phyloP scores from a whole-genome alignment of 2,888 invertebrate genomes.

The Emmelina monodactyla region DNA sequence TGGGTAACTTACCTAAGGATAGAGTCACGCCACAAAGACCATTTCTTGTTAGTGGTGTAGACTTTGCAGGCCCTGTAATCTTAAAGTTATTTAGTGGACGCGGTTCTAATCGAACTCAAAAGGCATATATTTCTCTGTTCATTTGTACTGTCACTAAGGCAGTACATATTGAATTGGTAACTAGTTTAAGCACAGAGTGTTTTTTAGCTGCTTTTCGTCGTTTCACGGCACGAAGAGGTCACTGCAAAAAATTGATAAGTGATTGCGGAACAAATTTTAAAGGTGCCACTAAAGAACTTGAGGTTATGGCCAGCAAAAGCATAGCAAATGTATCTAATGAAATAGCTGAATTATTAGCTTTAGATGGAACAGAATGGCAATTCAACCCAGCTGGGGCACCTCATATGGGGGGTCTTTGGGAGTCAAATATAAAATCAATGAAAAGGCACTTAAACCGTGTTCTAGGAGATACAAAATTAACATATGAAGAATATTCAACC shows the following conservation, averaged over 20 bases:
- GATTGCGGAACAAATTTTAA: not conserved
- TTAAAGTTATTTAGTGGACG: not conserved
- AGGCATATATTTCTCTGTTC: conserved; percentile 7
- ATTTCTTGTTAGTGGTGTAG: conserved; percentile 7
- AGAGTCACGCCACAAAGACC: conserved; percentile 5
- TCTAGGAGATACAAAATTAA: conserved; percentile 5
- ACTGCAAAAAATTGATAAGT: conserved; percentile 1
- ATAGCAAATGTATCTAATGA: not conserved
- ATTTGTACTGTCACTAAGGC: conserved; percentile 5
- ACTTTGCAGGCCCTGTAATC: conserved; percentile 8
- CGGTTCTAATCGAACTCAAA: not conserved
- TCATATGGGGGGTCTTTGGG: conserved; percentile 6
- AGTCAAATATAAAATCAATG: conserved; percentile 3
- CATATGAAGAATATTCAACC: conserved; percentile 8
- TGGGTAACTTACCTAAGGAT: conserved; percentile 6
- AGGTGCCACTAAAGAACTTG: conserved; percentile 1
- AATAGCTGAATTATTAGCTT: not conserved
- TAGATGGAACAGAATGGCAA: conserved; percentile 6
- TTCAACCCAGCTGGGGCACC: conserved; percentile 9
- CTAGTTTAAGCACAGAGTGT: not conserved
- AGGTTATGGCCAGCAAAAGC: not conserved
- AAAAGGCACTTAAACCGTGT: conserved; percentile 5
- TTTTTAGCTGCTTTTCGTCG: conserved; percentile 8
- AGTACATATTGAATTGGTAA: conserved; percentile 5
- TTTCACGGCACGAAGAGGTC: conserved; percentile 9